These are phyloP conservation scores for Achlya flavicornis DNA, from an alignment of 2,888 invertebrate species.

Conservation along the genomic window DNA sequence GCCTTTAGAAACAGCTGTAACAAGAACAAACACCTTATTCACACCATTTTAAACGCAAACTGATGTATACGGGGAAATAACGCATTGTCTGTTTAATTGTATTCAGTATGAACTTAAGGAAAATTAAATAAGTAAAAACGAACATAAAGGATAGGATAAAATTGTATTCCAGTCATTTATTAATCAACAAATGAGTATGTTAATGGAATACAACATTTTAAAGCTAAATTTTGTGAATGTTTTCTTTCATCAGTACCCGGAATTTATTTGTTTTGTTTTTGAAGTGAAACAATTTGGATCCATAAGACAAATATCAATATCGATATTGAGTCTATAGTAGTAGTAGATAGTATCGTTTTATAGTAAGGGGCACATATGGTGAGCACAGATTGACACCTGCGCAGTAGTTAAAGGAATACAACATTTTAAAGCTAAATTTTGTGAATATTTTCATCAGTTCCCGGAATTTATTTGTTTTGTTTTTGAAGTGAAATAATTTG, in stretches of 20 bases:
- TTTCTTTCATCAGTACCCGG: background rate
- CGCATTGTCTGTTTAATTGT: conserved; percentile 9
- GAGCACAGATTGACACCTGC: too few relatives aligned
- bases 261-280: background rate
- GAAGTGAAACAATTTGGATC: too few relatives aligned
- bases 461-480: background rate
- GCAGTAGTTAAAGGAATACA: background rate
- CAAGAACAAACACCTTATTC: conserved; percentile 16
- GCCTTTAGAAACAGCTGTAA: conserved; percentile 66
- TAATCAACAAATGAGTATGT: background rate
- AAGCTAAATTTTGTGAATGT: background rate
- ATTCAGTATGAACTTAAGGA: conserved; percentile 12
- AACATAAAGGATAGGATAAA: background rate
- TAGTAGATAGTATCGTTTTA: too few relatives aligned
- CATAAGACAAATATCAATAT: too few relatives aligned
- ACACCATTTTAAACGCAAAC: conserved; percentile 9
- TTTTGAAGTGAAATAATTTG: too few relatives aligned
- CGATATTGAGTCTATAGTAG: too few relatives aligned
- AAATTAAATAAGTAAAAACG: background rate
- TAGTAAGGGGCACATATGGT: too few relatives aligned
- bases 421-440: background rate
- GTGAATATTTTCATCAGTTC: background rate
- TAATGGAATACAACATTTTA: background rate
- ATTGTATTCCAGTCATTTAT: background rate
- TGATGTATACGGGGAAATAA: conserved; percentile 7